Conservation (phyloP, 37 sponge, comb jelly and placozoan genomes). For the Amphimedon queenslandica region DNA sequence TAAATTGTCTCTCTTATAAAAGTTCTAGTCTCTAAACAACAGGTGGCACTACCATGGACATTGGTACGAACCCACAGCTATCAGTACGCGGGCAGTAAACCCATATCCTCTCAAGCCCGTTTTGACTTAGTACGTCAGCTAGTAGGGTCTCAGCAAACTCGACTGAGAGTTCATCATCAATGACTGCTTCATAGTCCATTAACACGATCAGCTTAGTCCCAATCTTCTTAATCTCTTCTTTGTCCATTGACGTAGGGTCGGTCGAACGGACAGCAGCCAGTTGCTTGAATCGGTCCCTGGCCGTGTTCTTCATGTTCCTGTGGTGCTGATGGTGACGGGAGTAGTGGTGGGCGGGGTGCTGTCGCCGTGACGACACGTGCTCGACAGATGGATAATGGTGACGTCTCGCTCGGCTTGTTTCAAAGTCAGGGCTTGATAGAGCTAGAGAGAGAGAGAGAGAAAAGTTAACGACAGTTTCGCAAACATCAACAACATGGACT, state of each 20-base stretch:
- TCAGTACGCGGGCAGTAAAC: conserved; percentile 64
- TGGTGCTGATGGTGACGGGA: conserved; percentile 33
- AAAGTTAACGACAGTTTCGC: too few relatives aligned
- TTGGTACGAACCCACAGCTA: conserved; percentile 62
- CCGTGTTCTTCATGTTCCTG: conserved; percentile 26
- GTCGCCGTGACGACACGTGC: background rate
- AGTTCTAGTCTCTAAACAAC: conserved; percentile 46
- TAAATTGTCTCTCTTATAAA: too few relatives aligned
- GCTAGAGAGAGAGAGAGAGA: conserved; percentile 5
- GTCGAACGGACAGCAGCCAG: conserved; percentile 48
- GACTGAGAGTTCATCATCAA: conserved; percentile 62
- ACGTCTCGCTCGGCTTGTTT: background rate
- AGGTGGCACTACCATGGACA: conserved; percentile 66
- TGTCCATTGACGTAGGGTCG: conserved; percentile 56
- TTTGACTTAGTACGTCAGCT: conserved; percentile 67
- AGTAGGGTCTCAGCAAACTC: conserved; percentile 61
- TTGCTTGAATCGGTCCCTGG: conserved; percentile 69
- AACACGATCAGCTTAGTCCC: conserved; percentile 71
- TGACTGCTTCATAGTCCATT: conserved; percentile 64
- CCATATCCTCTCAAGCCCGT: conserved; percentile 70
- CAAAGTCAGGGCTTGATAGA: background rate
- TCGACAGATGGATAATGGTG: background rate
- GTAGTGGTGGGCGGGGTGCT: background rate
- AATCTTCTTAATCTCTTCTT: conserved; percentile 67
- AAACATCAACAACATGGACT: too few relatives aligned